Conservation (phyloP, 1,140 invertebrate species). For the Physella acuta region DNA sequence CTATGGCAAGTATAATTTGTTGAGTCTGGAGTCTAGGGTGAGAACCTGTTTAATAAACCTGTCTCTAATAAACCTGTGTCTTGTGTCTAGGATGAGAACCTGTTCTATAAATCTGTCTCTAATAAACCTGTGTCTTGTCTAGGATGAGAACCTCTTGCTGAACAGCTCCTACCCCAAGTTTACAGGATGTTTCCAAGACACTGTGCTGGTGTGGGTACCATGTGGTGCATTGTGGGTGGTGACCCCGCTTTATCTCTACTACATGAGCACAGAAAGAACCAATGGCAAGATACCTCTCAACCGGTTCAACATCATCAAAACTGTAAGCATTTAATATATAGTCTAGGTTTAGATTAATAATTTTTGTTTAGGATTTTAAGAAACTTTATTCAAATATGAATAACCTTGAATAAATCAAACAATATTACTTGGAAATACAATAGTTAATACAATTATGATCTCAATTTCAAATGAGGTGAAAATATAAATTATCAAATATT, state of each 20-base stretch:
- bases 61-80: too few relatives aligned
- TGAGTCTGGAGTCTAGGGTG: too few relatives aligned
- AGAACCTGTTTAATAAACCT: too few relatives aligned
- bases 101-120: too few relatives aligned
- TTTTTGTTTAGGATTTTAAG: neutral
- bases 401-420: neutral
- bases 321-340: conserved; percentile 3
- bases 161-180: conserved; percentile 52
- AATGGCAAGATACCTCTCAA: conserved; percentile 11
- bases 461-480: neutral
- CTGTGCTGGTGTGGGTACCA: conserved; percentile 82
- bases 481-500: neutral
- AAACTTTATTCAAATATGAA: neutral
- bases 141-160: conserved; percentile 19
- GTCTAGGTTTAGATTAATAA: neutral
- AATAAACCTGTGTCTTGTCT: too few relatives aligned
- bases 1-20: too few relatives aligned
- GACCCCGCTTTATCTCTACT: conserved; percentile 75
- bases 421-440: neutral
- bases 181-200: conserved; percentile 58
- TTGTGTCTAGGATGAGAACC: too few relatives aligned
- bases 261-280: conserved; percentile 60
- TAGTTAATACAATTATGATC: neutral
- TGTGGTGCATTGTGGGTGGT: conserved; percentile 82
- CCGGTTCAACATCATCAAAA: conserved; percentile 23